Evolutionary conservation across 2,797 vertebrate species (phyloP).

Genomic region (Danio albolineatus): DNA sequence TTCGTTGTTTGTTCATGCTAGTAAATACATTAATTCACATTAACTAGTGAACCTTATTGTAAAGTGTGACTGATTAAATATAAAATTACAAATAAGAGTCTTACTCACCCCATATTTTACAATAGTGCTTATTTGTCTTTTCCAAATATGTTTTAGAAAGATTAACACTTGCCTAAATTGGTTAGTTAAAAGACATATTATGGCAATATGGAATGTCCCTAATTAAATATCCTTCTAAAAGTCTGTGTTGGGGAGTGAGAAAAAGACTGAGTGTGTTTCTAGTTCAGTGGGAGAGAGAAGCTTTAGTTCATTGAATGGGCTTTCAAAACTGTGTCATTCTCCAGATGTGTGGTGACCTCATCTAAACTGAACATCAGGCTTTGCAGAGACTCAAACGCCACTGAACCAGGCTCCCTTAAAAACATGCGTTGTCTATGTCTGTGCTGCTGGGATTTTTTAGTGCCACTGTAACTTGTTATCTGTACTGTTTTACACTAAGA

Average conservation of each 20-base stretch:
- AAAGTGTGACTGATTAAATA: too few relatives aligned
- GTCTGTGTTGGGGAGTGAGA: not conserved
- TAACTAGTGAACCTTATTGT: too few relatives aligned
- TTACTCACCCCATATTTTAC: too few relatives aligned
- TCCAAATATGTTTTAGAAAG: too few relatives aligned
- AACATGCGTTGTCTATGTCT: constrained; percentile 20
- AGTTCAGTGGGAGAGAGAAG: constrained; percentile 19
- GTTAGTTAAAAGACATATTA: not conserved
- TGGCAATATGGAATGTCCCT: not conserved
- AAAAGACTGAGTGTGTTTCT: constrained; percentile 8
- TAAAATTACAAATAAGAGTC: too few relatives aligned
- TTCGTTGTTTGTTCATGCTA: too few relatives aligned
- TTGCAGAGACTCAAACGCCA: constrained; percentile 38
- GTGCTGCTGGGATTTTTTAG: not conserved
- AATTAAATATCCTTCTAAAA: not conserved
- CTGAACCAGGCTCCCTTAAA: constrained; percentile 31
- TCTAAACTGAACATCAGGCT: constrained; percentile 52
- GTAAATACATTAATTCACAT: too few relatives aligned
- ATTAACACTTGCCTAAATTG: not conserved
- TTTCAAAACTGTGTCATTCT: constrained; percentile 58
- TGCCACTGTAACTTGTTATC: not conserved
- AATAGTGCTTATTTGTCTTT: too few relatives aligned
- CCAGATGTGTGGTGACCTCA: constrained; percentile 62
- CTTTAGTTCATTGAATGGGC: constrained; percentile 20
- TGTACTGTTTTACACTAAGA: constrained; percentile 3